These are phyloP conservation scores for Notechis scutatus DNA, from an alignment of 2,113 vertebrate genomes.

Conservation along the genomic window DNA sequence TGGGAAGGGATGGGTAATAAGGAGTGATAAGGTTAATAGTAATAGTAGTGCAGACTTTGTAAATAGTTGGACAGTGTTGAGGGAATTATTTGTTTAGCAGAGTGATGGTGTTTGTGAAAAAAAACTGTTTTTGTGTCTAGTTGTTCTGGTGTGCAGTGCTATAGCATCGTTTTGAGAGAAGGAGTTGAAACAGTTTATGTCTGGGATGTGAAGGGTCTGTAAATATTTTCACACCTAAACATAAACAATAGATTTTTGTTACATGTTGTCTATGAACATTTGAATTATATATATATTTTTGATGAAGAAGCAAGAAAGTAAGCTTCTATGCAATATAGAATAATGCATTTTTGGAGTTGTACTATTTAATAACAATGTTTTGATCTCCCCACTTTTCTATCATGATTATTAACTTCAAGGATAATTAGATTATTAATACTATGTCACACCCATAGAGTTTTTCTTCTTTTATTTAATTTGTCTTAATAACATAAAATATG, in stretches of 20 bases:
- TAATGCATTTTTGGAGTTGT: background rate
- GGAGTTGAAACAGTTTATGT: too few species aligned
- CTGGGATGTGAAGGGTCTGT: too few species aligned
- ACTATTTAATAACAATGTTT: background rate
- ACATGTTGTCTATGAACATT: background rate
- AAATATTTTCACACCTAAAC: too few species aligned
- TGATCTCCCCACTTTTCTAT: background rate
- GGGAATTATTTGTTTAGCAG: too few species aligned
- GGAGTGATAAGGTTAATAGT: too few species aligned
- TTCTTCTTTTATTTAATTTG: background rate
- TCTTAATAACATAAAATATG: background rate
- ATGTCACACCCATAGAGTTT: background rate
- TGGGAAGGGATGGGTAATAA: too few species aligned
- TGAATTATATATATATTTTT: background rate
- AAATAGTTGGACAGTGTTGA: too few species aligned
- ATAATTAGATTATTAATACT: background rate
- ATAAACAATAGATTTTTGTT: background rate
- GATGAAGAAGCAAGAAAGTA: background rate
- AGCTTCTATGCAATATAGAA: background rate
- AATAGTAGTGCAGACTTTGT: too few species aligned
- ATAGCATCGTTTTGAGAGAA: too few species aligned
- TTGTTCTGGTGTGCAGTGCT: too few species aligned
- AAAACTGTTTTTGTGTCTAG: too few species aligned
- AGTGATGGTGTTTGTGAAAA: too few species aligned
- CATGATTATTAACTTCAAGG: background rate